Percentiles rank a stretch among this genome's conserved stretches.
phyloP scores from a whole-genome alignment of 53 echinoderm and acorn worm genomes.

The Crossaster papposus region DNA sequence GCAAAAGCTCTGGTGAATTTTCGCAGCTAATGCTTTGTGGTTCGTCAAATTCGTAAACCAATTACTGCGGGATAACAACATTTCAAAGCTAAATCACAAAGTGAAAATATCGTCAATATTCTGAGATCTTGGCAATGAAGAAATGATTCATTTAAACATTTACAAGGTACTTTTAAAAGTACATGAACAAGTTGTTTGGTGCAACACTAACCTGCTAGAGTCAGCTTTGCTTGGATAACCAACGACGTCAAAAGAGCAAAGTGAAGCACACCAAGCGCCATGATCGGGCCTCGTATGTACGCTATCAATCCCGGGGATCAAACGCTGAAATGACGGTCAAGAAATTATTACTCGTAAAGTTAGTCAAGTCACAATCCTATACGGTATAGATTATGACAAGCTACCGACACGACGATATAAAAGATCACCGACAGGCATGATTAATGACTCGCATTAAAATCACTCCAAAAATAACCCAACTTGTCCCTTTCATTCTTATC shows the following conservation, averaged over 20 bases:
- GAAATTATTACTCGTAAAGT: too few species aligned
- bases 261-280: not conserved
- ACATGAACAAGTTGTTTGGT: not conserved
- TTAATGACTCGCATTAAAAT: not conserved
- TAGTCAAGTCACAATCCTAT: not conserved
- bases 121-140: too few species aligned
- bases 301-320: not conserved
- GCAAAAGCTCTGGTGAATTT: too few species aligned
- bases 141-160: too few species aligned
- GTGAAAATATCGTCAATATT: too few species aligned
- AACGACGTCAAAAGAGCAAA: not conserved
- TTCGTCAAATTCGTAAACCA: too few species aligned
- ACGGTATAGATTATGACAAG: not conserved
- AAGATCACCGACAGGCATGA: not conserved
- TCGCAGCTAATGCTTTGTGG: too few species aligned
- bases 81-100: too few species aligned
- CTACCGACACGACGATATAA: not conserved
- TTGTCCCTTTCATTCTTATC: not conserved
- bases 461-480: not conserved
- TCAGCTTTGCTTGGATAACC: not conserved
- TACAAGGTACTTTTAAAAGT: not conserved
- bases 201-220: not conserved
- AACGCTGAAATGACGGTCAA: not conserved
- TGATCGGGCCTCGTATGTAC: not conserved
- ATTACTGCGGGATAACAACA: too few species aligned